These are phyloP conservation scores for Lingula anatina DNA, from an alignment of 2,888 invertebrate genomes.

Conservation along the genomic window DNA sequence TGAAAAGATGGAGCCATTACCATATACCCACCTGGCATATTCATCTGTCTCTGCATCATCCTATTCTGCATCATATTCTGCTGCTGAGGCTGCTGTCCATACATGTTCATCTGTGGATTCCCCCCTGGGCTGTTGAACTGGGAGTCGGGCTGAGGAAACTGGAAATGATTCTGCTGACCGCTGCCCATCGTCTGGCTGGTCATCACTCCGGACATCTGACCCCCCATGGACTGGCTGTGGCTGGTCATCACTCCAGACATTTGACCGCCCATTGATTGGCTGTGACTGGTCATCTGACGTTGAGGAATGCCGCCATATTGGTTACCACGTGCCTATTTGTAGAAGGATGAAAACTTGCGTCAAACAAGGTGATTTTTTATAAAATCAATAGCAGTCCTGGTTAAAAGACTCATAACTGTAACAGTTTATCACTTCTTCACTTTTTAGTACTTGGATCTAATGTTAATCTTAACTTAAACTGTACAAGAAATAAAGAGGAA, in stretches of 20 bases:
- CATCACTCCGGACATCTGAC: conserved; percentile 6
- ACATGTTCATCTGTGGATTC: conserved; percentile 13
- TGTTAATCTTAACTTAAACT: no score
- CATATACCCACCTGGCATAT: no score
- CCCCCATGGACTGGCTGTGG: conserved; percentile 5
- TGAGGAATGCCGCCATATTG: no score
- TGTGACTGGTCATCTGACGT: conserved; percentile 1
- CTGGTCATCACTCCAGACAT: conserved; percentile 6
- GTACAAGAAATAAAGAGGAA: no score
- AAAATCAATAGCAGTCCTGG: no score
- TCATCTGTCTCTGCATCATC: conserved; percentile 32
- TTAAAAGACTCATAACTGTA: no score
- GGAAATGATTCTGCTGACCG: conserved; percentile 23
- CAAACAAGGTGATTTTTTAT: no score
- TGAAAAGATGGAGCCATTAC: no score
- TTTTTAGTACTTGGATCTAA: no score
- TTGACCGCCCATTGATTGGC: conserved; percentile 6
- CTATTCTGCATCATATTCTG: conserved; percentile 51
- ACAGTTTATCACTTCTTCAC: no score
- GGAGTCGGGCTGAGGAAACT: conserved; percentile 21
- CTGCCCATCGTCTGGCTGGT: conserved; percentile 6
- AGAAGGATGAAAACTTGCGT: no score
- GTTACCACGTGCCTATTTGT: no score
- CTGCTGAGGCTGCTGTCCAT: conserved; percentile 50
- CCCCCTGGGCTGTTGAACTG: conserved; percentile 21